A percentile compares a stretch with the other conserved stretches of the same genome.
These are phyloP conservation scores for Cuculus canorus DNA, from an alignment of 2,797 vertebrate genomes.

Conservation along the genomic window DNA sequence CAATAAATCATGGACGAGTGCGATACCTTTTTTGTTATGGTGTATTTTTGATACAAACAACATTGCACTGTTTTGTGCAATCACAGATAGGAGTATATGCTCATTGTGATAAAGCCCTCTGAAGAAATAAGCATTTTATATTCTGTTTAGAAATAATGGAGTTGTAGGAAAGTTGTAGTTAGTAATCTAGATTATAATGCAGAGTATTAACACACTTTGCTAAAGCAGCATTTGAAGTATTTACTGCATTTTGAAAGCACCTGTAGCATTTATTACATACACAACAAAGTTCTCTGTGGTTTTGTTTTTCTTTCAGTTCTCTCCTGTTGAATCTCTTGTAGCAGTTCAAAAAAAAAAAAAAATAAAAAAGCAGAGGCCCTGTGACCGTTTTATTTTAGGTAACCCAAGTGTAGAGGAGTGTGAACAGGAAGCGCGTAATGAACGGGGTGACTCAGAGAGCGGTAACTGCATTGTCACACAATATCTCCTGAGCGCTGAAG, in stretches of 20 bases:
- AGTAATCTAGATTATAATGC: background rate
- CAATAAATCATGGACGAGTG: background rate
- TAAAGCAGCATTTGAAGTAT: background rate
- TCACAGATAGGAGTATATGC: background rate
- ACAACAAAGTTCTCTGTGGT: background rate
- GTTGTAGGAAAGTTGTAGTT: background rate
- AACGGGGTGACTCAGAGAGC: background rate
- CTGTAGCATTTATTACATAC: background rate
- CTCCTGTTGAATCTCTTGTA: background rate
- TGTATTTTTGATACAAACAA: background rate
- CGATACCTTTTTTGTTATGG: fast-evolving
- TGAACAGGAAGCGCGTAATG: background rate
- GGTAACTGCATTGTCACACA: slow-evolving; percentile 40
- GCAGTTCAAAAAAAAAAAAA: background rate
- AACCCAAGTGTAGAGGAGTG: background rate
- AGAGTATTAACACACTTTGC: background rate
- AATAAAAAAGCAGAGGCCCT: background rate
- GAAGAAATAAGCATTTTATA: background rate
- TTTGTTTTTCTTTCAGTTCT: background rate
- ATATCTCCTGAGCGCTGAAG: background rate
- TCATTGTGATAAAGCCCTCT: background rate
- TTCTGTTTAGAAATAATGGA: background rate
- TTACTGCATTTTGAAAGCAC: background rate
- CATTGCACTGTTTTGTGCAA: background rate
- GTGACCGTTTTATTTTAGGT: slow-evolving; percentile 33